Percentiles rank a stretch among this genome's conserved stretches.
Evolutionary conservation across 2,888 invertebrate species (phyloP).

Genomic region (Phaedon cochleariae): DNA sequence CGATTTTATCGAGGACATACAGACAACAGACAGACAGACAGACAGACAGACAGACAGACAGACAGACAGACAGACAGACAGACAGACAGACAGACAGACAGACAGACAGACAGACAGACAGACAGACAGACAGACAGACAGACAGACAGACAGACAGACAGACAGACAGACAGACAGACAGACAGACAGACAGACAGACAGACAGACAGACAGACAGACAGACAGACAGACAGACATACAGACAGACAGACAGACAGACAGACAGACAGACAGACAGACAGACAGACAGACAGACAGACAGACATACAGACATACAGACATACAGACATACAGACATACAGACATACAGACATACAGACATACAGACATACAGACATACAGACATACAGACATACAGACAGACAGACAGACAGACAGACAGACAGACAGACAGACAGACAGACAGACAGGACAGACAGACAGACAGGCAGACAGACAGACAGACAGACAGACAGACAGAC

Average conservation of each 20-base stretch:
- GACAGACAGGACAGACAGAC: neutral
- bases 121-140: constrained; percentile 37
- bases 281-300: constrained; percentile 27
- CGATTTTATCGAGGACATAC: too few species aligned
- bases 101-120: too few species aligned
- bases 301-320: too few species aligned
- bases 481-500: neutral
- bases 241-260: constrained; percentile 40
- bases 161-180: constrained; percentile 41
- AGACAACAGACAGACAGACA: constrained; percentile 1
- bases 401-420: constrained; percentile 52
- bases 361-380: constrained; percentile 25
- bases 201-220: constrained; percentile 41
- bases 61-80: neutral
- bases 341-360: too few species aligned
- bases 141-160: constrained; percentile 41
- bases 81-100: too few species aligned
- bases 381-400: constrained; percentile 57
- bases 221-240: too few species aligned
- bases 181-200: constrained; percentile 41
- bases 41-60: neutral
- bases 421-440: constrained; percentile 39
- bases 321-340: too few species aligned
- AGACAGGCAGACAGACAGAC: too few species aligned
- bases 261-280: constrained; percentile 39